Base-by-base conservation (phyloP, 2,797 vertebrate species). In the Perodicticus potto region DNA sequence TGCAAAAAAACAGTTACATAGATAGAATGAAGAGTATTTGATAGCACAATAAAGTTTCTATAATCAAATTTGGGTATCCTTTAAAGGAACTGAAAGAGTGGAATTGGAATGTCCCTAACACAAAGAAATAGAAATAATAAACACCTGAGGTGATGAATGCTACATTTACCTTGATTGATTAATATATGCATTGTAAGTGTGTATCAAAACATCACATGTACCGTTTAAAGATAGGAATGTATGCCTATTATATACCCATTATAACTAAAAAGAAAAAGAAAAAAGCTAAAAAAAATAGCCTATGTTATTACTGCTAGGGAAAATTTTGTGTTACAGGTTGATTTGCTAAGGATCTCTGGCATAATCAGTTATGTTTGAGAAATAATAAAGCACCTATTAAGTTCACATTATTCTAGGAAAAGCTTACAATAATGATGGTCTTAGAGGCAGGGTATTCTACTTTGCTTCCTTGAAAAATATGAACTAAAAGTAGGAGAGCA, bases 381-480 rank as follows among this genome's bases (percentile, higher is more conserved):
- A 96, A 92, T 67, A 63, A 82, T 11, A 3, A n/a, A 80, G 34
- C 22, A 25, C 17, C 9, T 74, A 81, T 3, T 88, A 85, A 67
- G 17, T 80, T 86, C 3, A 81, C 94, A 82, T 16, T 70, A 69
- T 37, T 34, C 12, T 80, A 74, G 37, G 9, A 74, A 74, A 95
- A 81, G 20, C 0, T 74, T 89, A 27, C 8, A 43, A 19, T 13
- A 27, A 17, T 49, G 29, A 34, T 70, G 7, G 4, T 86, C 25
- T 74, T 65, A 6, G 17, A 72, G 22, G 7, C 55, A 86, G 17
- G 37, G 5, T 40, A 65, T 29, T 92, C 12, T 40, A 82, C 7
- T 63, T 6, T 84, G 12, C 29, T 93, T 84, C 29, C 40, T 94
- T 77, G 23, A 89, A 87, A 87, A 92, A 70, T 34, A 37, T 23